phyloP scores from a whole-genome alignment of 37 sponge, comb jelly and placozoan species.

The Beroe forskalii region DNA sequence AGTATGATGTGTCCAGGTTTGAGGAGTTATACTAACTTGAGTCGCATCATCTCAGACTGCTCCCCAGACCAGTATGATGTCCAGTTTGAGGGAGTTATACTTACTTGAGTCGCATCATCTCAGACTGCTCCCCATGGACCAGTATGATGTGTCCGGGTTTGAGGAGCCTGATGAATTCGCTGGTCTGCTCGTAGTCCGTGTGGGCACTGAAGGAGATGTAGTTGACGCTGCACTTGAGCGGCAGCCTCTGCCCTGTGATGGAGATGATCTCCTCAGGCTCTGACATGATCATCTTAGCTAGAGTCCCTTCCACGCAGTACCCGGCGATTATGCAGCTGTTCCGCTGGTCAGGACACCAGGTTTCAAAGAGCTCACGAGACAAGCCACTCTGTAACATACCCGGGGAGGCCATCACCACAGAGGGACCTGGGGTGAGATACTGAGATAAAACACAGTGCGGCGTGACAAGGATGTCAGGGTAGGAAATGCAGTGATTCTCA shows the following conservation, averaged over 20 bases:
- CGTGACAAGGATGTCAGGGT: no score
- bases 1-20: constrained; percentile 89
- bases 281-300: constrained; percentile 91
- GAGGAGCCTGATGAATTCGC: constrained; percentile 81
- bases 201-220: constrained; percentile 98
- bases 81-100: no score
- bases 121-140: constrained; percentile 96
- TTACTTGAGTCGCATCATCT: constrained; percentile 82
- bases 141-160: constrained; percentile 92
- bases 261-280: constrained; percentile 93
- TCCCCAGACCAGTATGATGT: constrained; percentile 92
- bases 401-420: constrained; percentile 98
- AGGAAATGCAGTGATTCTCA: no score
- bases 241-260: constrained; percentile 82
- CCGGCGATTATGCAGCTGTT: constrained; percentile 96
- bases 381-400: constrained; percentile 99
- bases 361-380: constrained; percentile 93
- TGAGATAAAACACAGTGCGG: no score
- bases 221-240: constrained; percentile 85
- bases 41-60: constrained; percentile 84
- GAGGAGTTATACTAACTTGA: constrained; percentile 80
- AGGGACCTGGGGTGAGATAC: constrained; percentile 69
- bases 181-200: constrained; percentile 92
- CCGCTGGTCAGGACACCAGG: constrained; percentile 93
- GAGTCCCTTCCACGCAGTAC: constrained; percentile 97